Conservation (phyloP, 2,113 vertebrate genomes). For the Cepphus grylle region DNA sequence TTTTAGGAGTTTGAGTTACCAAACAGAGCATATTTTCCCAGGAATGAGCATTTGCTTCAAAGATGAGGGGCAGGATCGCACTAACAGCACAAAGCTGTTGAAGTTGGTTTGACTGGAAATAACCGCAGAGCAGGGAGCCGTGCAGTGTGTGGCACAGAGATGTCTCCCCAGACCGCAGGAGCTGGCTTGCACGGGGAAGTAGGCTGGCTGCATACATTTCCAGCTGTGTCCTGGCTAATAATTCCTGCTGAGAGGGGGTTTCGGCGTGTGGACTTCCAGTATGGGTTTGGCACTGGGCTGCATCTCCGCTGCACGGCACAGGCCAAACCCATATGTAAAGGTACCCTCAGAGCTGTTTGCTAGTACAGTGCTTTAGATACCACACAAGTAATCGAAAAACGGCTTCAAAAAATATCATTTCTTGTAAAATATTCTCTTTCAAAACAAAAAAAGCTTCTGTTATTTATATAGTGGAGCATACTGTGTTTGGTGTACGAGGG, state of each 20-base stretch:
- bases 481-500: not conserved
- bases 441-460: not conserved
- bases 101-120: not conserved
- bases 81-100: fast-evolving
- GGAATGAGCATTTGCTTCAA: not conserved
- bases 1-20: not conserved
- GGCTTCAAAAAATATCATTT: not conserved
- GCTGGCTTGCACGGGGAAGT: not conserved
- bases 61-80: fast-evolving
- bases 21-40: not conserved
- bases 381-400: not conserved
- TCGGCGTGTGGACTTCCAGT: not conserved
- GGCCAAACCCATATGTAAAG: not conserved
- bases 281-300: not conserved
- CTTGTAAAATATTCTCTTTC: not conserved
- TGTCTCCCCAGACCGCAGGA: not conserved
- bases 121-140: not conserved
- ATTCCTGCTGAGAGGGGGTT: not conserved
- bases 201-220: not conserved
- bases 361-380: not conserved
- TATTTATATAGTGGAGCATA: not conserved
- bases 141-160: not conserved
- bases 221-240: not conserved
- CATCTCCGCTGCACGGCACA: not conserved
- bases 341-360: not conserved